Evolutionary conservation across 2,113 vertebrate species (phyloP), one percentile per base, ranked within the genome.

Genomic region (Archilochus colubris): DNA sequence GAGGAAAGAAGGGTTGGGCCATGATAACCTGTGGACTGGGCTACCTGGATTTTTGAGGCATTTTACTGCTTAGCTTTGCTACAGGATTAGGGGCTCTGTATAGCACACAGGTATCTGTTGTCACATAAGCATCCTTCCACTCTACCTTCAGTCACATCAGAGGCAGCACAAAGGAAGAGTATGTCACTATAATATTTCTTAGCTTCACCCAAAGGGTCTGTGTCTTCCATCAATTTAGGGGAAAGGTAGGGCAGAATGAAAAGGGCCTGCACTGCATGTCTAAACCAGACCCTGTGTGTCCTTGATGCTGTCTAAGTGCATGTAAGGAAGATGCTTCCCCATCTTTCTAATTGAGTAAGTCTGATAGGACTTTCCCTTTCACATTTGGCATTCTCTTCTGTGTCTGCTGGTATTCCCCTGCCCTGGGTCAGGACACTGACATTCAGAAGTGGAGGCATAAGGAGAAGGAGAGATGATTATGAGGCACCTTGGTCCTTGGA

Each of bases 61-160:
- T 89, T 58, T 80, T 63, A 33, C 27, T 72, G 23, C 6, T 55
- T 72, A 36, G 38, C 7, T 70, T 70, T 79, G 72, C 67, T 54
- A 20, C 25, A 76, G 11, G 36, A 38, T 22, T 17, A 30, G 74
- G 43, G 17, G 14, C 40, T 66, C 8, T 19, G 25, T 57, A 33
- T n/a, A n/a, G 79, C 28, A 78, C 70, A 22, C 13, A 8, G 40
- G 16, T 46, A 72, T 21, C 44, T 68, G 5, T 66, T 84, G 24
- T 38, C 55, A 88, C 1, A 1, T 13, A 54, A 50, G 43, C n/a
- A 50, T 50, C 48, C 22, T 86, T 62, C 53, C 17, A 62, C 38
- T 15, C 31, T 59, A 18, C 28, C 43, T 82, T 82, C 0, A 0
- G 13, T 67, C 13, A 27, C 4, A 3, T 51, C 46, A 67, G 55